A percentile compares a stretch with the other conserved stretches of the same genome.
These are phyloP conservation scores for Caenorhabditis sinica DNA, from an alignment of 2,888 invertebrate species.

Conservation along the genomic window DNA sequence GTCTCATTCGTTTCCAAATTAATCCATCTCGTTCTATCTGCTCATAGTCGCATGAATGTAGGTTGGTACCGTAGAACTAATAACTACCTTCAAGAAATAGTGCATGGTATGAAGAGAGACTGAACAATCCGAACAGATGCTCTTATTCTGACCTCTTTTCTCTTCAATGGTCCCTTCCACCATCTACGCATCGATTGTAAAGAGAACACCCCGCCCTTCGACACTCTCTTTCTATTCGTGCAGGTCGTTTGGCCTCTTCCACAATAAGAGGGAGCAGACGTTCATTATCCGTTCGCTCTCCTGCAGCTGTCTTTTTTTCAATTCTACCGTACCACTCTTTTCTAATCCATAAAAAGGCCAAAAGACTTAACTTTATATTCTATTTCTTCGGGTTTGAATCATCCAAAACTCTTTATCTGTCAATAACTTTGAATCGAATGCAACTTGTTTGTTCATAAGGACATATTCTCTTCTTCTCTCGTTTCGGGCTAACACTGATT, in stretches of 20 bases:
- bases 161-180: slow-evolving; percentile 18
- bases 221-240: background rate
- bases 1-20: slow-evolving; percentile 14
- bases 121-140: slow-evolving; percentile 36
- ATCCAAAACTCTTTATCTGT: too few species aligned
- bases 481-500: too few species aligned
- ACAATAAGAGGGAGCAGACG: slow-evolving; percentile 16
- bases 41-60: slow-evolving; percentile 3
- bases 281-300: slow-evolving; percentile 25
- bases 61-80: slow-evolving; percentile 35
- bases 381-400: too few species aligned
- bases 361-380: too few species aligned
- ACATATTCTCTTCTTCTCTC: too few species aligned
- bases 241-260: slow-evolving; percentile 3
- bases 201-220: background rate
- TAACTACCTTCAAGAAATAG: slow-evolving; percentile 32
- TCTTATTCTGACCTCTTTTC: slow-evolving; percentile 18
- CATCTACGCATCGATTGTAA: slow-evolving; percentile 33
- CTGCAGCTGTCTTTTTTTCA: slow-evolving; percentile 5
- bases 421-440: too few species aligned
- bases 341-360: background rate
- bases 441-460: too few species aligned
- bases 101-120: slow-evolving; percentile 7
- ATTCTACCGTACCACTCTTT: background rate
- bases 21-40: slow-evolving; percentile 16